Conservation (phyloP, 2,113 vertebrate species). For the Apteryx owenii region DNA sequence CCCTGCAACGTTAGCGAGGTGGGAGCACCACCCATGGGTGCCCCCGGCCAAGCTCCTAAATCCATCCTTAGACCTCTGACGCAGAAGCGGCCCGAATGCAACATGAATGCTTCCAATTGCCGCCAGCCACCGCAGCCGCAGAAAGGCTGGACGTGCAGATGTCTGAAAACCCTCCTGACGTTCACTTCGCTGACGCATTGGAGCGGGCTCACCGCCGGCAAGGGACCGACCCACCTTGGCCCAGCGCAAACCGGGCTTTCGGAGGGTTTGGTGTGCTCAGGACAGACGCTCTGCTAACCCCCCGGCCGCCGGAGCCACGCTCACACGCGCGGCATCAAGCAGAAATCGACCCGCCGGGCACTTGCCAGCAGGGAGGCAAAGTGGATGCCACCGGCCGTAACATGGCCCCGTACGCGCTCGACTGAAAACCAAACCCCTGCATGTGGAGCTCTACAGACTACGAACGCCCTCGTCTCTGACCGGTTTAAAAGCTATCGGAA, state of each 20-base stretch:
- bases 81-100: accelerated
- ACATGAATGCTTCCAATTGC: not conserved
- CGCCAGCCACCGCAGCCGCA: accelerated
- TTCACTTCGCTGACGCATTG: not conserved
- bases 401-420: not conserved
- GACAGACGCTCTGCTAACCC: not conserved
- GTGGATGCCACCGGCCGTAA: no score
- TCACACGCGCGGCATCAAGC: not conserved
- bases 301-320: not conserved
- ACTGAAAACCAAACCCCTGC: not conserved
- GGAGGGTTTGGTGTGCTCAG: not conserved
- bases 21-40: no score
- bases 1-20: accelerated
- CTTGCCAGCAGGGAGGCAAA: not conserved
- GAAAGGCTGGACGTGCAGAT: not conserved
- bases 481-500: not conserved
- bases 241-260: not conserved
- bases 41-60: not conserved
- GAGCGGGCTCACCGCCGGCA: not conserved
- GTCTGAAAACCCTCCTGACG: not conserved
- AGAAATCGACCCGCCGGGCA: not conserved
- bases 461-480: not conserved
- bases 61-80: not conserved
- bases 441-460: not conserved
- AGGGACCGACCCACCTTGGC: not conserved